Percentiles rank a stretch among this genome's conserved stretches.
These are phyloP conservation scores for Calyptomena viridis DNA, from an alignment of 2,113 vertebrate genomes.

Conservation along the genomic window DNA sequence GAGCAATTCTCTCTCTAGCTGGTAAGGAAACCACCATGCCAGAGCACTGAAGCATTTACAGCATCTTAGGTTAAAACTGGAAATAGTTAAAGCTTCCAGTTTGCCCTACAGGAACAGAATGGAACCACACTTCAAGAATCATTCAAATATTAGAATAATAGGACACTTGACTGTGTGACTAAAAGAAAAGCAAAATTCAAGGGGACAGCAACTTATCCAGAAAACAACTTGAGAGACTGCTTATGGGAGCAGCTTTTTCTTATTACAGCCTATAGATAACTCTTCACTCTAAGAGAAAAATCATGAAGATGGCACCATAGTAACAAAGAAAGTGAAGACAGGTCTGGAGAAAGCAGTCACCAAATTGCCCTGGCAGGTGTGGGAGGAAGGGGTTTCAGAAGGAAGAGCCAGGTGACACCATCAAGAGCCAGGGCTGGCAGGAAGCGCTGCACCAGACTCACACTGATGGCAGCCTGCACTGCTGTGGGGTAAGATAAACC, in stretches of 20 bases:
- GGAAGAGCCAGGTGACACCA: neutral
- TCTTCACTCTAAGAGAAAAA: neutral
- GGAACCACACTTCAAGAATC: neutral
- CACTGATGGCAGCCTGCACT: neutral
- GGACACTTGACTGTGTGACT: neutral
- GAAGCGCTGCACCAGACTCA: neutral
- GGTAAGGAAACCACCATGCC: neutral
- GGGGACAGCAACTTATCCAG: neutral
- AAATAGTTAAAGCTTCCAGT: neutral
- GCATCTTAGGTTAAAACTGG: neutral
- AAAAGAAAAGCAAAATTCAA: neutral
- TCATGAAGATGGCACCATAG: neutral
- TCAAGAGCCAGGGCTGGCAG: rapidly evolving
- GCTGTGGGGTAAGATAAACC: neutral
- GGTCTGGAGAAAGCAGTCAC: neutral
- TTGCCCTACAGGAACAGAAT: neutral
- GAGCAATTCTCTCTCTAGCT: neutral
- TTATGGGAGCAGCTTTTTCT: neutral
- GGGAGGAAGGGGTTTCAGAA: neutral
- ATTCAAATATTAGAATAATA: neutral
- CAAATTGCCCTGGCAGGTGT: neutral
- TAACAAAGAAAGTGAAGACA: neutral
- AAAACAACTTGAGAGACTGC: neutral
- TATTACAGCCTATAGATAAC: neutral
- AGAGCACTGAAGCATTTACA: neutral